phyloP scores from a whole-genome alignment of 2,113 vertebrate species.

The Andinoacara biseriatus region DNA sequence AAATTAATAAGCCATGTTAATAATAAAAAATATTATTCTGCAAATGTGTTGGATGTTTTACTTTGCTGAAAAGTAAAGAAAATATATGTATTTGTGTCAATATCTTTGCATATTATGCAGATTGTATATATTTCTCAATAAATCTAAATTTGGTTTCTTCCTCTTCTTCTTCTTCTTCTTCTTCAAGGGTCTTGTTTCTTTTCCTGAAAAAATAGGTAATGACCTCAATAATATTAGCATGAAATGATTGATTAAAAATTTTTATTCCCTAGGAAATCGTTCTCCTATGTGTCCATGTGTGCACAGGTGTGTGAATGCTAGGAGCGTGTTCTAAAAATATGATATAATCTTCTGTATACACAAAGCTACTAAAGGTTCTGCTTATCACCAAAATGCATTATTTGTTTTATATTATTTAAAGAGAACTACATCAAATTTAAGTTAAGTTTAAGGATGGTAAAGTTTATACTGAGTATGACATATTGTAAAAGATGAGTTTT shows the following conservation, averaged over 20 bases:
- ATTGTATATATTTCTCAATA: neutral
- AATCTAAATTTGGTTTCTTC: too few species aligned
- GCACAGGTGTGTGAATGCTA: neutral
- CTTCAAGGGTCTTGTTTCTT: neutral
- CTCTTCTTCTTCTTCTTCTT: too few species aligned
- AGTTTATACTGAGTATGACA: neutral
- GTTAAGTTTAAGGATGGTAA: neutral
- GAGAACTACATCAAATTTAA: too few species aligned
- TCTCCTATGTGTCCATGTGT: constrained; percentile 1
- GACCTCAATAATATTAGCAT: neutral
- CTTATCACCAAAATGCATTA: too few species aligned
- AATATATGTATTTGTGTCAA: neutral
- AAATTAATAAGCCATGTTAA: too few species aligned
- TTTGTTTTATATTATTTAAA: too few species aligned
- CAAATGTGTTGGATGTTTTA: too few species aligned
- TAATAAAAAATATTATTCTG: too few species aligned
- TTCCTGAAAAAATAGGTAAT: neutral
- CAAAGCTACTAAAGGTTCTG: too few species aligned
- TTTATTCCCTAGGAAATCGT: neutral
- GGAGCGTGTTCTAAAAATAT: neutral
- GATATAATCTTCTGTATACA: neutral
- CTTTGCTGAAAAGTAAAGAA: neutral
- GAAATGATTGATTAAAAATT: neutral
- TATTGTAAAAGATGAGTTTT: too few species aligned
- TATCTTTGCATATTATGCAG: neutral